Evolutionary conservation across 2,113 vertebrate genomes (phyloP), one percentile per base, ranked within the genome.

Genomic region (Malaclemys terrapin): DNA sequence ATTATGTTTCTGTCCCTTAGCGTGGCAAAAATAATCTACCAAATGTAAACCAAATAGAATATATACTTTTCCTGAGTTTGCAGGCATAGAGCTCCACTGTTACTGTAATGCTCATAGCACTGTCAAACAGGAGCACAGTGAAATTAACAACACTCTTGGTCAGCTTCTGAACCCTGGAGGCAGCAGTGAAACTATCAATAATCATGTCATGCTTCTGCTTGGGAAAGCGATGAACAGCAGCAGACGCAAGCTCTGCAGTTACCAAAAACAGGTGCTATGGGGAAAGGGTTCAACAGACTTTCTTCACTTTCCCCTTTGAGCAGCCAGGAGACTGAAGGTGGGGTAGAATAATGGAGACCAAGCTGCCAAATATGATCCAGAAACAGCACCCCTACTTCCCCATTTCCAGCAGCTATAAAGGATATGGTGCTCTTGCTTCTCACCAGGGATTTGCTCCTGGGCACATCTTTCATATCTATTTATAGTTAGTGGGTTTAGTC

Each of bases 181-280:
- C 4, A 76, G 27, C 5, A 90, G 35, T 20, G 38, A 25, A 91
- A 79, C 17, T 47, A 10, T 49, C 81, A 13, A 7, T 19, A 80
- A 14, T 57, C 19, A 81, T 54, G 85, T 84, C 14, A 47, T 8
- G 7, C 10, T 62, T 5, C 0, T 10, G 65, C 5, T 92, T 94
- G 14, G 85, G 47, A 78, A 87, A 87, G 35, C 2, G 45, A 65
- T 38, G 85, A 13, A 91, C 72, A 8, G 16, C 50, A 84, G 0
- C 0, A 38, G 52, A 52, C 0, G 0, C 3, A 35, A 31, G 22
- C 17, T 2, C 16, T 59, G 11, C 14, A 59, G 54, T 45, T 45
- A 95, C 84, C 6, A n/a, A 78, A 81, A 93, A 62, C 1, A 17
- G 6, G 29, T 35, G 16, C 0, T 19, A 1, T 82, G 79, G 12